These are phyloP conservation scores for Tetramorium parvispinum DNA, from an alignment of 1,140 invertebrate species.

Conservation along the genomic window DNA sequence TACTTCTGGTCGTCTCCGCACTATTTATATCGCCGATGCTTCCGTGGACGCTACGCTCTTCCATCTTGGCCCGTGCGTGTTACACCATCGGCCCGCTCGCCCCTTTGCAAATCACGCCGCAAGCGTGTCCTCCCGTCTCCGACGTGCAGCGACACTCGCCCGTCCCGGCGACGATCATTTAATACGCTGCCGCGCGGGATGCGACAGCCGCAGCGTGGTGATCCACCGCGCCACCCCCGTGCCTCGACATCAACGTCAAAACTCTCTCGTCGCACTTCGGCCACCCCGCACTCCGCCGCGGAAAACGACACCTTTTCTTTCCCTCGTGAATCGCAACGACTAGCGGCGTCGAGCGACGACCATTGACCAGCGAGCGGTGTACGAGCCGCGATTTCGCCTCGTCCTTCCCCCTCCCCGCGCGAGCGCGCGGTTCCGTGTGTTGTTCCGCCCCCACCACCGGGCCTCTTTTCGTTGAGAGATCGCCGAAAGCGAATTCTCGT, in stretches of 20 bases:
- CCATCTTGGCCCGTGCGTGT: constrained; percentile 83
- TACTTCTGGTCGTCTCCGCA: constrained; percentile 82
- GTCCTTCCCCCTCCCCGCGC: too few species aligned
- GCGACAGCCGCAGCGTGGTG: constrained; percentile 10
- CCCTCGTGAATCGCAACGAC: not conserved
- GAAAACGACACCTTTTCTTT: not conserved
- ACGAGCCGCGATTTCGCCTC: not conserved
- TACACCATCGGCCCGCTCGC: constrained; percentile 80
- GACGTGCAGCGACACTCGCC: constrained; percentile 52
- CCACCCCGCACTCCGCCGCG: too few species aligned
- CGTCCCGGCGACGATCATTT: constrained; percentile 68
- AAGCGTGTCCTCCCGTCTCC: constrained; percentile 58
- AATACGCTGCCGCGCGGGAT: constrained; percentile 66
- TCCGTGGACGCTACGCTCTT: constrained; percentile 84
- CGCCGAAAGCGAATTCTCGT: not conserved
- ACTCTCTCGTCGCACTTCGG: too few species aligned
- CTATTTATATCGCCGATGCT: constrained; percentile 86
- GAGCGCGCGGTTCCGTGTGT: not conserved
- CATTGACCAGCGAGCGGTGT: not conserved
- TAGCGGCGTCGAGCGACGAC: not conserved
- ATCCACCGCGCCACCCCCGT: not conserved
- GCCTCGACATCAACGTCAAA: not conserved
- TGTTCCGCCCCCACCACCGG: not conserved
- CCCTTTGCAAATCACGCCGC: constrained; percentile 47
- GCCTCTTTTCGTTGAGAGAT: not conserved